Percentiles rank a stretch among this genome's conserved stretches.
phyloP scores from a whole-genome alignment of 1,140 invertebrate species.

The Bacillus rossius region DNA sequence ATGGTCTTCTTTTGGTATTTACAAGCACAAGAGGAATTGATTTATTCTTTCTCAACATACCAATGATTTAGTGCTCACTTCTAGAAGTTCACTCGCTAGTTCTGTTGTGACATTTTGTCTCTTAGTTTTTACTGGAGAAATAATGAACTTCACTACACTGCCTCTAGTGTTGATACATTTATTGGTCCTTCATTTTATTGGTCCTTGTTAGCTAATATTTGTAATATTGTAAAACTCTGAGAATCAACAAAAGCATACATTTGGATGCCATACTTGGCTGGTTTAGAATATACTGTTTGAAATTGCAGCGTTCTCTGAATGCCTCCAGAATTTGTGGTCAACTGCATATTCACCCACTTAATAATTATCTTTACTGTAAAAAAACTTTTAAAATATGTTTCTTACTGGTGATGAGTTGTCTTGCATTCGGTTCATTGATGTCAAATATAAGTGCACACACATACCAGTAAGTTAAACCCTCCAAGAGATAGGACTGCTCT shows the following conservation, averaged over 20 bases:
- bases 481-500: constrained; percentile 24
- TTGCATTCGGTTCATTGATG: constrained; percentile 23
- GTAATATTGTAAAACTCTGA: constrained; percentile 31
- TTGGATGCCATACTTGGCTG: constrained; percentile 44
- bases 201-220: constrained; percentile 31
- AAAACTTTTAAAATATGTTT: constrained; percentile 32
- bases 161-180: neutral
- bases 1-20: constrained; percentile 18
- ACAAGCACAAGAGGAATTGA: constrained; percentile 26
- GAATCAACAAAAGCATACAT: constrained; percentile 31
- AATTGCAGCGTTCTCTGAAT: constrained; percentile 38
- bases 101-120: neutral
- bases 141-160: constrained; percentile 1
- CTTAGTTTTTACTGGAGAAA: neutral
- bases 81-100: constrained; percentile 22
- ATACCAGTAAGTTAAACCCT: constrained; percentile 34
- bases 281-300: constrained; percentile 43
- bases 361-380: constrained; percentile 28
- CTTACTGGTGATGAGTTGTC: constrained; percentile 33
- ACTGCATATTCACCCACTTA: constrained; percentile 28
- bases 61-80: constrained; percentile 21
- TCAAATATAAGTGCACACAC: constrained; percentile 31
- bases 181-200: constrained; percentile 6
- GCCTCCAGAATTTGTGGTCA: constrained; percentile 22
- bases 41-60: constrained; percentile 36